phyloP scores from a whole-genome alignment of 1,140 invertebrate species.

The Bombus confusus region DNA sequence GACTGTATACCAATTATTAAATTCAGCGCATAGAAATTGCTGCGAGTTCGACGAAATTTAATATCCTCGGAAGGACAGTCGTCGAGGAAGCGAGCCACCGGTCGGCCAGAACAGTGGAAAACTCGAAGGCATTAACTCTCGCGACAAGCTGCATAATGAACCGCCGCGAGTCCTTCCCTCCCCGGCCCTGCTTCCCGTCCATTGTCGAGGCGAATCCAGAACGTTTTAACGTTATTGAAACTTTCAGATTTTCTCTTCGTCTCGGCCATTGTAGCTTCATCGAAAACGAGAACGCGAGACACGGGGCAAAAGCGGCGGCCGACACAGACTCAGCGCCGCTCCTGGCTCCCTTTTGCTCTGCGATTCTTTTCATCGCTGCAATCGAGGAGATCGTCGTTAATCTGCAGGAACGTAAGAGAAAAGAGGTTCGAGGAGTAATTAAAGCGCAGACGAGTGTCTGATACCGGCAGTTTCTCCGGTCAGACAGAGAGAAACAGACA shows the following conservation, averaged over 20 bases:
- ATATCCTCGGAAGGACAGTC: background rate
- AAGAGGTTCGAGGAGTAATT: conserved; percentile 64
- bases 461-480: conserved; percentile 42
- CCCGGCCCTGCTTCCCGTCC: background rate
- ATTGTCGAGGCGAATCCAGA: conserved; percentile 10
- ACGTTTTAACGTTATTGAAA: conserved; percentile 38
- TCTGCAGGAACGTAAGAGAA: conserved; percentile 54
- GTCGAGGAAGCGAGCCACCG: background rate
- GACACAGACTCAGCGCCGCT: background rate
- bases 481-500: background rate
- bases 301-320: background rate
- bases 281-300: conserved; percentile 3
- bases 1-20: background rate
- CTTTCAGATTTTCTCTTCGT: conserved; percentile 24
- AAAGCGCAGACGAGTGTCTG: conserved; percentile 64
- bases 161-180: conserved; percentile 1
- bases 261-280: background rate
- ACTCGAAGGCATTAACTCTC: background rate
- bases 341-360: background rate
- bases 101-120: no score
- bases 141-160: conserved; percentile 21
- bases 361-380: conserved; percentile 39
- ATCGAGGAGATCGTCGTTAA: conserved; percentile 65
- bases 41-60: background rate
- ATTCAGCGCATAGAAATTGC: background rate